Conservation (phyloP, 1,140 invertebrate genomes). For the Lysiphlebus fabarum region DNA sequence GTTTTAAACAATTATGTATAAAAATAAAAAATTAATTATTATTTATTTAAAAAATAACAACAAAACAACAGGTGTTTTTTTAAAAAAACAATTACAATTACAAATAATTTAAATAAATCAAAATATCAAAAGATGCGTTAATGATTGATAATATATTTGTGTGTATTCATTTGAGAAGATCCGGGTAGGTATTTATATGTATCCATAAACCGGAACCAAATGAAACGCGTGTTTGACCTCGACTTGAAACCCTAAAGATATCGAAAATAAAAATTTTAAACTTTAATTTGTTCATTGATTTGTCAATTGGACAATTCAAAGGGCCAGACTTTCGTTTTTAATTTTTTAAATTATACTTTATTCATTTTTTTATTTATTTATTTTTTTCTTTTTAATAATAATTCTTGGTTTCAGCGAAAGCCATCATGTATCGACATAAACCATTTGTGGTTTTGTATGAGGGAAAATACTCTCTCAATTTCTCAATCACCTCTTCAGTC, state of each 20-base stretch:
- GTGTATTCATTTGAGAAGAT: constrained; percentile 3
- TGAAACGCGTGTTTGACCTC: constrained; percentile 8
- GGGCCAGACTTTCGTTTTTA: neutral
- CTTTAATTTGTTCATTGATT: no score
- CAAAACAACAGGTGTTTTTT: no score
- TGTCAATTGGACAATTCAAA: neutral
- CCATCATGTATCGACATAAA: neutral
- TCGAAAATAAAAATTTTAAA: no score
- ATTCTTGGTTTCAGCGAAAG: constrained; percentile 4
- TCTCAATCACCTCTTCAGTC: neutral
- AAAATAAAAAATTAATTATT: no score
- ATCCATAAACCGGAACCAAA: constrained; percentile 11
- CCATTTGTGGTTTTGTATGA: neutral
- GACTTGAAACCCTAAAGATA: neutral
- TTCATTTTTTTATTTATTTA: neutral
- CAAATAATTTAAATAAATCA: no score
- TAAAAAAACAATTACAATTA: no score
- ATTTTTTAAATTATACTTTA: neutral
- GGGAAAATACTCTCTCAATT: neutral
- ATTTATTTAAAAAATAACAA: no score
- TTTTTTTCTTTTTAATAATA: neutral
- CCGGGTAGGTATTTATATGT: constrained; percentile 12
- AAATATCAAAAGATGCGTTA: no score
- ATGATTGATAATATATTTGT: neutral
- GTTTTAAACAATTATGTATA: no score